These are phyloP conservation scores for Pseudopipra pipra DNA, from an alignment of 2,113 vertebrate species.

Conservation along the genomic window DNA sequence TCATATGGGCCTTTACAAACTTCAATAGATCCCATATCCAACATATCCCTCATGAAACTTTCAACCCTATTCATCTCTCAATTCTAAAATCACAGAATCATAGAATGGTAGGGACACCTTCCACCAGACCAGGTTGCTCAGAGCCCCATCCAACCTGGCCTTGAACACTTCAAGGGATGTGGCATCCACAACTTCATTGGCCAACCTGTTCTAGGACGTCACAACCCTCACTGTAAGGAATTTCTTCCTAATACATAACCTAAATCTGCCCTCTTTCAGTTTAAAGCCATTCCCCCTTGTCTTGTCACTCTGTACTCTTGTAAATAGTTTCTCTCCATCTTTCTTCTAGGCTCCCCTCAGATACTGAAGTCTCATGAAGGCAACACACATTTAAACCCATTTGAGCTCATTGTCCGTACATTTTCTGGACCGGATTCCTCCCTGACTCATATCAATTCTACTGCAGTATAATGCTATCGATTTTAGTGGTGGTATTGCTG, in stretches of 20 bases:
- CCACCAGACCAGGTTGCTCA: not conserved
- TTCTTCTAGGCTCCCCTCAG: not conserved
- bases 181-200: not conserved
- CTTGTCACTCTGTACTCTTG: not conserved
- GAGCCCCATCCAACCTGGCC: not conserved
- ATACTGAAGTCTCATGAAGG: not conserved
- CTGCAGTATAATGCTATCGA: conserved; percentile 1
- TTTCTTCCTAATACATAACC: not conserved
- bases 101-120: not conserved
- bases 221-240: not conserved
- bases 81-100: not conserved
- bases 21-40: not conserved
- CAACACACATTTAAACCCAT: not conserved
- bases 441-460: not conserved
- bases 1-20: not conserved
- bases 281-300: not conserved
- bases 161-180: not conserved
- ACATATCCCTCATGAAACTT: not conserved
- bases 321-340: not conserved
- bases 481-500: conserved; percentile 30
- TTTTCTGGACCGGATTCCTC: not conserved
- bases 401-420: not conserved
- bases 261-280: not conserved
- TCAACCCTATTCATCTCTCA: not conserved
- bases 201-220: not conserved